Percentiles rank a stretch among this genome's conserved stretches.
Conservation (phyloP, 2,888 invertebrate genomes). For the Dicycla oo region DNA sequence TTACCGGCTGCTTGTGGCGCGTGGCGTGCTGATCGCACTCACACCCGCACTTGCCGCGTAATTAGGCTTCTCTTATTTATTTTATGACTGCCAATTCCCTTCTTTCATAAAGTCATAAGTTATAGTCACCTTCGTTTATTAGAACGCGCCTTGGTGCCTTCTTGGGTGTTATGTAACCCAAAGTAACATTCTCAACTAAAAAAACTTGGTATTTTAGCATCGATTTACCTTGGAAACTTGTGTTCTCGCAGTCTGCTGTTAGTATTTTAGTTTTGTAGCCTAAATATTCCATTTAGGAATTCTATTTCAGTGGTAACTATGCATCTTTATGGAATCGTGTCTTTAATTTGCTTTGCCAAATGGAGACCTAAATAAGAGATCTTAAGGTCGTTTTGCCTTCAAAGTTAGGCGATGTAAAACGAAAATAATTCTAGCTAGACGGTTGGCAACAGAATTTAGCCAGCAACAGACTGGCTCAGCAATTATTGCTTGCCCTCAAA, state of each 20-base stretch:
- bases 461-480: conserved; percentile 72
- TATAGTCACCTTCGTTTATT: conserved; percentile 57
- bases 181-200: conserved; percentile 46
- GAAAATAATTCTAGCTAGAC: conserved; percentile 65
- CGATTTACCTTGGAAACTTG: conserved; percentile 59
- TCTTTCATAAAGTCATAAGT: conserved; percentile 30
- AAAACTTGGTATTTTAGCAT: conserved; percentile 55
- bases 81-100: conserved; percentile 50
- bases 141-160: conserved; percentile 39
- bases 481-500: conserved; percentile 84
- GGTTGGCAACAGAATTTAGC: conserved; percentile 65
- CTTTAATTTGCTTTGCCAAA: conserved; percentile 31
- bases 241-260: conserved; percentile 35
- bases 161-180: conserved; percentile 46
- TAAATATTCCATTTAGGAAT: conserved; percentile 52
- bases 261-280: conserved; percentile 51
- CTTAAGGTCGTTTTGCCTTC: conserved; percentile 36
- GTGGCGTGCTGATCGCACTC: conserved; percentile 59
- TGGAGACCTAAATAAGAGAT: conserved; percentile 16
- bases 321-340: conserved; percentile 46
- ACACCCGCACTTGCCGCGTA: conserved; percentile 59
- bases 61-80: conserved; percentile 63
- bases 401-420: conserved; percentile 48
- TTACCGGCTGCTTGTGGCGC: conserved; percentile 65
- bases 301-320: conserved; percentile 35